Percentiles rank a stretch among this genome's conserved stretches.
Conservation (phyloP, 2,888 invertebrate species). For the Leistus spinibarbis region DNA sequence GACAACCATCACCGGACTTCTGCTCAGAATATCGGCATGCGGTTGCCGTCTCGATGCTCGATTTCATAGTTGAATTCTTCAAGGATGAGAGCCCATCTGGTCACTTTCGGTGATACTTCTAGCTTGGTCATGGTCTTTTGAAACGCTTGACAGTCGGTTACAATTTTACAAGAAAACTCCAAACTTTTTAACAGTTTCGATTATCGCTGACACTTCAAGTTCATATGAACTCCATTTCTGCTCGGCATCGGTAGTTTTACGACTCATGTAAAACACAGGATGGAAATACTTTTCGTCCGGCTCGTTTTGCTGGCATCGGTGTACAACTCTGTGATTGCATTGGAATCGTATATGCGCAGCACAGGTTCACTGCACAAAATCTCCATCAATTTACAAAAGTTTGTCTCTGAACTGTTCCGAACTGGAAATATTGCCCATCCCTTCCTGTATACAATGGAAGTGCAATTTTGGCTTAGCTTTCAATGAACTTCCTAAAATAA, state of each 20-base stretch:
- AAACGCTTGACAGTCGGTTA: conserved; percentile 35
- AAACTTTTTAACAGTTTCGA: neutral
- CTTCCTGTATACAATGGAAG: too few species aligned
- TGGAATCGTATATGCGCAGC: neutral
- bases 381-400: neutral
- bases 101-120: conserved; percentile 17
- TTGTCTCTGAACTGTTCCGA: neutral
- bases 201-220: neutral
- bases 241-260: neutral
- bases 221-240: neutral
- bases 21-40: conserved; percentile 28
- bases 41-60: conserved; percentile 38
- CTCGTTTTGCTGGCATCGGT: neutral
- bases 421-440: too few species aligned
- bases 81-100: conserved; percentile 29
- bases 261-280: conserved; percentile 3
- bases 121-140: conserved; percentile 30
- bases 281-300: neutral
- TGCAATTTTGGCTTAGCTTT: too few species aligned
- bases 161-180: neutral
- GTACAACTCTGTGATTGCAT: neutral
- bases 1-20: conserved; percentile 39
- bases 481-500: too few species aligned
- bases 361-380: conserved; percentile 1
- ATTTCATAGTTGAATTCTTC: conserved; percentile 38